A percentile compares a stretch with the other conserved stretches of the same genome.
Conservation (phyloP, 2,888 invertebrate species). For the Meiosimyza platycephala region DNA sequence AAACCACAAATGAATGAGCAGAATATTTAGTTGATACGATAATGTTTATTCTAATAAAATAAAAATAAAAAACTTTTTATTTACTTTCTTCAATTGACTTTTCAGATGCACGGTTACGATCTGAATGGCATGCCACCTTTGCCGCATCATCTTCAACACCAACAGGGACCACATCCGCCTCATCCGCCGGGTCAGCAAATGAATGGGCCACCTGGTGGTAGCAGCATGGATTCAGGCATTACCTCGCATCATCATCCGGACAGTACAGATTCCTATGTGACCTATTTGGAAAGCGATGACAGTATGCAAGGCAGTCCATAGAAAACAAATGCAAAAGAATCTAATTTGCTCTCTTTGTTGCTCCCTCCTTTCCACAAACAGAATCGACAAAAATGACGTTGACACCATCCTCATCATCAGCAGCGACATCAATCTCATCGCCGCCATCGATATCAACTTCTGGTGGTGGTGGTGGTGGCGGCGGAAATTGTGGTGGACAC, state of each 20-base stretch:
- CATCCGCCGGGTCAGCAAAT: constrained; percentile 70
- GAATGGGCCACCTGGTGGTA: constrained; percentile 67
- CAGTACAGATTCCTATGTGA: constrained; percentile 88
- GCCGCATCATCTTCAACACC: constrained; percentile 63
- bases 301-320: constrained; percentile 81
- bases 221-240: constrained; percentile 68
- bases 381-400: constrained; percentile 59
- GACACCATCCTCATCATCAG: constrained; percentile 53
- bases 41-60: too few relatives aligned
- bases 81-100: constrained; percentile 35
- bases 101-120: constrained; percentile 93
- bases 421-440: constrained; percentile 59
- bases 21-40: too few relatives aligned
- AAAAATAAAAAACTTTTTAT: neutral
- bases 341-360: constrained; percentile 67
- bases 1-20: too few relatives aligned
- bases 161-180: constrained; percentile 71
- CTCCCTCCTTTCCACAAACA: constrained; percentile 54
- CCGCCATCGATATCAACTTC: constrained; percentile 51
- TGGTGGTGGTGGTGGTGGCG: constrained; percentile 42
- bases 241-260: constrained; percentile 79
- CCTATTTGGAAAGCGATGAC: constrained; percentile 91
- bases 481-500: constrained; percentile 20
- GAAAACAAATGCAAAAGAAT: constrained; percentile 64
- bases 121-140: constrained; percentile 71